Percentiles rank a stretch among this genome's conserved stretches.
phyloP scores from a whole-genome alignment of 1,140 invertebrate genomes.

The Orchesella cincta region DNA sequence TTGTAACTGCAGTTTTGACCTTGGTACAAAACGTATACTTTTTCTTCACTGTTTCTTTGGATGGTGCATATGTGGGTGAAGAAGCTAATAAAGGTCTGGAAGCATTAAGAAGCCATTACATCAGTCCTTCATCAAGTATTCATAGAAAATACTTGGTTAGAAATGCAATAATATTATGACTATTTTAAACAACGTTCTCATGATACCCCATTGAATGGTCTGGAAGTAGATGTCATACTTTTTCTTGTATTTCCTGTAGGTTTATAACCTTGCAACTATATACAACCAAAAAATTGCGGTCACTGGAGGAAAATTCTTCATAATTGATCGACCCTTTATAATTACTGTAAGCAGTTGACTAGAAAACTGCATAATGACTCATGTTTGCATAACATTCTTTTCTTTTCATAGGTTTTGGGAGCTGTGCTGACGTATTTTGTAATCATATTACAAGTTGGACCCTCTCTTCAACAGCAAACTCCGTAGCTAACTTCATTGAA shows the following conservation, averaged over 20 bases:
- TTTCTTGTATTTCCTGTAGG: conserved; percentile 27
- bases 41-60: conserved; percentile 45
- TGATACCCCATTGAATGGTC: not conserved
- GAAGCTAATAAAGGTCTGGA: conserved; percentile 44
- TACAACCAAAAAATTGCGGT: conserved; percentile 43
- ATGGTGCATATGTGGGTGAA: conserved; percentile 43
- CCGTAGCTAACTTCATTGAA: no score
- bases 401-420: conserved; percentile 41
- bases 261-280: conserved; percentile 36
- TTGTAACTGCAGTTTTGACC: conserved; percentile 36
- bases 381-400: no score
- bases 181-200: no score
- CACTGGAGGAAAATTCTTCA: conserved; percentile 48
- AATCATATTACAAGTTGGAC: conserved; percentile 46
- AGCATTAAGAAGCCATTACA: conserved; percentile 23
- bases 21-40: conserved; percentile 45
- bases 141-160: conserved; percentile 44
- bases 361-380: not conserved
- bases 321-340: conserved; percentile 46
- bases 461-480: not conserved
- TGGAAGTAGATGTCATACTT: not conserved
- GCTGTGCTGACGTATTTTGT: conserved; percentile 50
- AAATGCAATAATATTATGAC: not conserved
- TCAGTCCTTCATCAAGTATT: conserved; percentile 29
- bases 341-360: conserved; percentile 39